Evolutionary conservation across 1,140 invertebrate genomes (phyloP).

Genomic region (Polypedilum pembai): DNA sequence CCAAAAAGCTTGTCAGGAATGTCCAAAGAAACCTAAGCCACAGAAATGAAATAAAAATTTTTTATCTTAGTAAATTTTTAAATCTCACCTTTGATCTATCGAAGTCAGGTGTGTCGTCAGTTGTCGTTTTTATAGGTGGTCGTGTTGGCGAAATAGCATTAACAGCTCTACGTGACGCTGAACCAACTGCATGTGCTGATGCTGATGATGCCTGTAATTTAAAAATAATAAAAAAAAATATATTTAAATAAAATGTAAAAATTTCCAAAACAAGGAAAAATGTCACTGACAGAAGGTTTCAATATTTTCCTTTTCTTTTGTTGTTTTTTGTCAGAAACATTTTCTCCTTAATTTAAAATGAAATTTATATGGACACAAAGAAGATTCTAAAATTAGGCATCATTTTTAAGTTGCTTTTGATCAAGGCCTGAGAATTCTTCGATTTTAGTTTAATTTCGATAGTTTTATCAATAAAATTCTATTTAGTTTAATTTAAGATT

Average conservation of each 20-base stretch:
- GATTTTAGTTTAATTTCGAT: no score
- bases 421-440: no score
- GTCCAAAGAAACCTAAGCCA: slow-evolving; percentile 47
- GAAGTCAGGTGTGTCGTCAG: slow-evolving; percentile 60
- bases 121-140: slow-evolving; percentile 43
- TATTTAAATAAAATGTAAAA: background rate
- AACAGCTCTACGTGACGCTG: background rate
- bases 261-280: no score
- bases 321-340: no score
- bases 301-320: no score
- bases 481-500: no score
- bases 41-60: background rate
- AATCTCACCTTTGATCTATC: slow-evolving; percentile 54
- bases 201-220: background rate
- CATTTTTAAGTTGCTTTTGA: no score
- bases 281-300: no score
- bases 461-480: no score
- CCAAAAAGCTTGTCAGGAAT: slow-evolving; percentile 59
- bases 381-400: no score
- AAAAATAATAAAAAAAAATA: background rate
- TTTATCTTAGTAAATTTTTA: background rate
- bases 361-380: no score
- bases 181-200: background rate
- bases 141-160: background rate
- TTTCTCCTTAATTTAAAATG: no score